phyloP scores from a whole-genome alignment of 2,113 vertebrate genomes.

The Synodontis membranacea region DNA sequence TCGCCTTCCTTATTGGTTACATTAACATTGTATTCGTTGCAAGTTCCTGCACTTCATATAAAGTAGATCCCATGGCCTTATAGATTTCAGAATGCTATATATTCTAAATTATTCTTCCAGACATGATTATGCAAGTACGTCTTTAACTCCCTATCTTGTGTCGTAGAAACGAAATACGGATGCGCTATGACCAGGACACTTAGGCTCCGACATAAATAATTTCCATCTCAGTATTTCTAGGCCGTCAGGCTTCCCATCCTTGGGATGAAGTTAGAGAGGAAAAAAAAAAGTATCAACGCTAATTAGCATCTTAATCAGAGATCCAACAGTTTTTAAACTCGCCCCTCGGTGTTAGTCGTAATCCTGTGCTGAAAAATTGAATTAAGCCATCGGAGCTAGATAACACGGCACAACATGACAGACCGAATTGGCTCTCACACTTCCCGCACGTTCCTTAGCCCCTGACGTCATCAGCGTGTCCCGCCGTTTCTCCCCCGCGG shows the following conservation, averaged over 20 bases:
- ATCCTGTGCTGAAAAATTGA: slow-evolving; percentile 28
- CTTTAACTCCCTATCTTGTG: not conserved
- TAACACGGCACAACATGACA: slow-evolving; percentile 21
- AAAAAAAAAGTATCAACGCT: slow-evolving; percentile 3
- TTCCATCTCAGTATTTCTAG: not conserved
- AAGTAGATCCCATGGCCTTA: not conserved
- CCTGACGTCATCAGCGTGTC: slow-evolving; percentile 41
- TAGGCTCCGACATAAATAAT: not conserved
- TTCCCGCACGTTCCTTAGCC: slow-evolving; percentile 15
- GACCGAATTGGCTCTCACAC: slow-evolving; percentile 37
- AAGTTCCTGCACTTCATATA: not conserved
- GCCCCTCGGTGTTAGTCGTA: not conserved
- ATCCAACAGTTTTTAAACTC: slow-evolving; percentile 1
- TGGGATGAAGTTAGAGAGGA: not conserved
- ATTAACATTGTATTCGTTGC: not conserved
- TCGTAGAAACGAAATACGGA: not conserved
- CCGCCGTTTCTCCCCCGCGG: slow-evolving; percentile 37
- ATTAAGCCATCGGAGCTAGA: slow-evolving; percentile 22
- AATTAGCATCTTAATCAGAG: slow-evolving; percentile 23
- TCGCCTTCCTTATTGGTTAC: not conserved
- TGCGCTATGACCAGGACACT: not conserved
- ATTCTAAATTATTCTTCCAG: not conserved
- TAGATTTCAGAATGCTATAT: not conserved
- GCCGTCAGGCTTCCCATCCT: not conserved
- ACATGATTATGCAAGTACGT: not conserved